Conservation (phyloP, 2,113 vertebrate species). For the Egretta garzetta region DNA sequence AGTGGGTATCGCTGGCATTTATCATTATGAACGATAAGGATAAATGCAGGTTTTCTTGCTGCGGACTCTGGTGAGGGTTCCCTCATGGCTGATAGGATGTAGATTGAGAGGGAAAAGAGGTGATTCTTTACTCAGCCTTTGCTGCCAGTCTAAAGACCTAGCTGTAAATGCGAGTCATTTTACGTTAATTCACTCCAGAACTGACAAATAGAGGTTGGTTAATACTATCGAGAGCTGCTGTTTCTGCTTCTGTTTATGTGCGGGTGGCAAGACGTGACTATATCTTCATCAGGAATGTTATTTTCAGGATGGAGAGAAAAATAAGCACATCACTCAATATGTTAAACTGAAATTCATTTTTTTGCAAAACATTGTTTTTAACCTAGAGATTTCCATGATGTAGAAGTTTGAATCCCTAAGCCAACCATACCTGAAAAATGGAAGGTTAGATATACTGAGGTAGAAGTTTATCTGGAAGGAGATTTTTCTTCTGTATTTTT, state of each 20-base stretch:
- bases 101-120: neutral
- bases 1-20: neutral
- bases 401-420: neutral
- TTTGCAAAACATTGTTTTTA: neutral
- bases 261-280: neutral
- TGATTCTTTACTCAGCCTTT: neutral
- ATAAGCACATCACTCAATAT: neutral
- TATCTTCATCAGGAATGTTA: neutral
- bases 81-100: neutral
- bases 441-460: neutral
- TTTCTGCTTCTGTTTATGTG: neutral
- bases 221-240: neutral
- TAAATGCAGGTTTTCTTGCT: slow-evolving; percentile 3
- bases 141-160: neutral
- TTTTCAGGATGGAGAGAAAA: neutral
- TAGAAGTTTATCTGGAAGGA: too few species aligned
- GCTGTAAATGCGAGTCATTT: neutral
- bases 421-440: neutral
- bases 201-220: neutral
- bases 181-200: neutral
- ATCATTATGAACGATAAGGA: neutral
- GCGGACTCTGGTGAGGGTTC: neutral
- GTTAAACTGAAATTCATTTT: neutral
- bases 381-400: neutral
- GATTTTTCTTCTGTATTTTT: neutral